Evolutionary conservation across 1,140 invertebrate species (phyloP).

Genomic region (Vollenhovia emeryi): DNA sequence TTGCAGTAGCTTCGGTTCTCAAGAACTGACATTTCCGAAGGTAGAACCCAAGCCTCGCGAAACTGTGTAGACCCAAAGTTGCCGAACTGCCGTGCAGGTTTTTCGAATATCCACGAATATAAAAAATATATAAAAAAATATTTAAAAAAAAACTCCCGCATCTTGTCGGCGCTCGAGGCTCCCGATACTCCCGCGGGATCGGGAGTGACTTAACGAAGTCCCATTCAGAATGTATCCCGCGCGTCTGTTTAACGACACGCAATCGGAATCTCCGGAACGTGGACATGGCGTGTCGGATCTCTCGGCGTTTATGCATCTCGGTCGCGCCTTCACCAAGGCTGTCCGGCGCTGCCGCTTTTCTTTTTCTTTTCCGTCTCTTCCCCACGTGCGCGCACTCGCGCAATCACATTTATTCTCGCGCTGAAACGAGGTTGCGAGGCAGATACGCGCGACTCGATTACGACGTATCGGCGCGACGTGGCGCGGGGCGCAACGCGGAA

Average conservation of each 20-base stretch:
- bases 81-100: background rate
- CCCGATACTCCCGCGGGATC: background rate
- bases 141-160: background rate
- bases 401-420: constrained; percentile 44
- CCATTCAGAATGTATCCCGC: background rate
- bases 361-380: background rate
- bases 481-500: constrained; percentile 37
- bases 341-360: constrained; percentile 11
- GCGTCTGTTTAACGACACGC: constrained; percentile 33
- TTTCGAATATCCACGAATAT: too few species aligned
- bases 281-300: constrained; percentile 36
- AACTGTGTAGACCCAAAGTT: background rate
- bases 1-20: too few species aligned
- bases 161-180: background rate
- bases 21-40: background rate
- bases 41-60: background rate
- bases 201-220: background rate
- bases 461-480: constrained; percentile 25
- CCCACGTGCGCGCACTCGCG: background rate
- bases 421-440: constrained; percentile 37
- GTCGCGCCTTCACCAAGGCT: constrained; percentile 52
- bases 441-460: constrained; percentile 38
- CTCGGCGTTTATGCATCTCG: constrained; percentile 56
- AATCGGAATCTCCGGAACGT: constrained; percentile 47
- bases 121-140: background rate